Evolutionary conservation across 1,140 invertebrate species (phyloP), one percentile per base, ranked within the genome.

Genomic region (Contarinia nasturtii): DNA sequence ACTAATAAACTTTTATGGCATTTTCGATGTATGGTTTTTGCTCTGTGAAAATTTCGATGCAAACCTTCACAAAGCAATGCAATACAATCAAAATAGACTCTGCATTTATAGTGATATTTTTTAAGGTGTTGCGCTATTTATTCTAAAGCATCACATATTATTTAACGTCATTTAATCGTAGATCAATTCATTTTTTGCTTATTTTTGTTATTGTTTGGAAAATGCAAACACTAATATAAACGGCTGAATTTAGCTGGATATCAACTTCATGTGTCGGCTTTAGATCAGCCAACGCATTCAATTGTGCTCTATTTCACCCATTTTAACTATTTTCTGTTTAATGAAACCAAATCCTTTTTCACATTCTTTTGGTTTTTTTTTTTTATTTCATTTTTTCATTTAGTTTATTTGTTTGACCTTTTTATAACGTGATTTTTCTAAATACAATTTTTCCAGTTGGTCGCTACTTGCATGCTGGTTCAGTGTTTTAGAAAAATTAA

Each of bases 391-490:
- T 55, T 54, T 55, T 55, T 47, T 41, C 48, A 41, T 53, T 54
- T 56, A 40, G 52, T 53, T 37, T 37, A 56, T 44, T 49, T 2
- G 7, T 34, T 2, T 4, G 12, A 41, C 44, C 44, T 46, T 44
- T 41, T 50, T 33, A 40, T n/a, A 37, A 14, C 19, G 27, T 38
- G 15, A 46, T 47, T 40, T 47, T 38, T 41, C 10, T 33, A 37
- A 18, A 47, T 47, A 20, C 56, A 61, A 59, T 57, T 63, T 27
- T 64, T 64, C 49, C 62, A 64, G 61, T 64, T 64, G 62, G 61
- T 63, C 62, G 61, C 60, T 64, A 58, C 63, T 60, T 64, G 62
- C 62, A 63, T 64, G 62, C 62, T 57, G 62, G 61, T 57, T 64
- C 62, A 60, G 61, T 64, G 58, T 63, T 64, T 64, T 68, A 61